These are phyloP conservation scores for Rachycentron canadum DNA, from an alignment of 2,797 vertebrate genomes.

Conservation along the genomic window DNA sequence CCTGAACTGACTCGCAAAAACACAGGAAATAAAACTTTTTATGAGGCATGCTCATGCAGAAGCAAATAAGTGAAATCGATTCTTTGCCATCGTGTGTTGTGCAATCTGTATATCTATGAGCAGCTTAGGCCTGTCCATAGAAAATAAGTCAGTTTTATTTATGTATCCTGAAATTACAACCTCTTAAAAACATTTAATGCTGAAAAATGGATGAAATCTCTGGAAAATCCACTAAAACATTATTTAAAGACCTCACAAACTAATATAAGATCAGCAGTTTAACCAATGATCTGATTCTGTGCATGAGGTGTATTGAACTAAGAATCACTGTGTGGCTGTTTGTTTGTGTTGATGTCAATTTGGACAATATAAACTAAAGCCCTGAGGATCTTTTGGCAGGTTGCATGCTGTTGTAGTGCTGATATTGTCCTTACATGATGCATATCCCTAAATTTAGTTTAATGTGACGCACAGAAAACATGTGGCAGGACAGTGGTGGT, in stretches of 20 bases:
- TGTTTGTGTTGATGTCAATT: neutral
- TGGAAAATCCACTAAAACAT: neutral
- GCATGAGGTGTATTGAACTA: neutral
- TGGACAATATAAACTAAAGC: neutral
- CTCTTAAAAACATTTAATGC: neutral
- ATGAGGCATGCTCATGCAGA: neutral
- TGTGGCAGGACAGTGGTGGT: neutral
- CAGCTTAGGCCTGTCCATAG: neutral
- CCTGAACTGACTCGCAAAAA: conserved; percentile 8
- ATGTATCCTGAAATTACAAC: neutral
- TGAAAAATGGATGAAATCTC: neutral
- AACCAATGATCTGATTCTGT: neutral
- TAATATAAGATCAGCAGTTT: neutral
- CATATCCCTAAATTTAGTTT: neutral
- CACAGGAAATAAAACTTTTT: conserved; percentile 2
- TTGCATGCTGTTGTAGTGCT: neutral
- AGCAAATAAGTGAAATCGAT: neutral
- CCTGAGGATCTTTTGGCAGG: neutral
- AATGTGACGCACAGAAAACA: neutral
- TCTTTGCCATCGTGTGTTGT: neutral
- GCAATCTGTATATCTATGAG: neutral
- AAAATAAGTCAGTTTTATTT: neutral
- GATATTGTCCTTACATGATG: too few relatives aligned
- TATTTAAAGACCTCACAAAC: neutral
- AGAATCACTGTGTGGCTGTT: neutral